A percentile compares a stretch with the other conserved stretches of the same genome.
Conservation (phyloP, 2,113 vertebrate species). For the Microtus oregoni region DNA sequence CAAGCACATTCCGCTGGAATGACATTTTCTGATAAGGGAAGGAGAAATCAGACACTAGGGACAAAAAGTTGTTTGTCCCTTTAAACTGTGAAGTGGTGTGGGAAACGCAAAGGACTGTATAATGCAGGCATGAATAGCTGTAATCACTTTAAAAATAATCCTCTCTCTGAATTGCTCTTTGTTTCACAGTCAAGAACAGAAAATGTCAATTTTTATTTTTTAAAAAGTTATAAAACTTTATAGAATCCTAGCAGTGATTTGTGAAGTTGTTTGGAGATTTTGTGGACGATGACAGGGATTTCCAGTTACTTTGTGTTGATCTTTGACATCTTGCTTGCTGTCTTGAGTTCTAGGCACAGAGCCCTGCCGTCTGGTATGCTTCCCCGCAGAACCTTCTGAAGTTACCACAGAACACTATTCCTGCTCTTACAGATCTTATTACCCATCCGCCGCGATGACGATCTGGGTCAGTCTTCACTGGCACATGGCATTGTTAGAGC, state of each 20-base stretch:
- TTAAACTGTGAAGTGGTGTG: background rate
- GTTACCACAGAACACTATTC: background rate
- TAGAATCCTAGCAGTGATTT: slow-evolving; percentile 4
- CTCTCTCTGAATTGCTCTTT: background rate
- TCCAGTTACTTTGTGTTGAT: background rate
- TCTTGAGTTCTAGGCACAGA: background rate
- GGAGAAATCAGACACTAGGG: slow-evolving; percentile 7
- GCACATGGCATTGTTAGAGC: background rate
- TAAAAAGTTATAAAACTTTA: background rate
- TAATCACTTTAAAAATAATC: background rate
- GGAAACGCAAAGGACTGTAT: background rate
- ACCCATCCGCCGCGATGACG: background rate
- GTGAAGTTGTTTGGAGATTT: background rate
- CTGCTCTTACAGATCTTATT: background rate
- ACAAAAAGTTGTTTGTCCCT: background rate
- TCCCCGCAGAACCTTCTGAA: background rate
- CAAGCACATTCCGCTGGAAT: background rate
- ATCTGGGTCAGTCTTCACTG: background rate
- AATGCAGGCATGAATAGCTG: background rate
- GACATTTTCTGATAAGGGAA: background rate
- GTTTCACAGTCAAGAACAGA: slow-evolving; percentile 22
- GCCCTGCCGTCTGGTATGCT: background rate
- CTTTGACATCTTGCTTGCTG: background rate
- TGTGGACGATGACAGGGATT: background rate
- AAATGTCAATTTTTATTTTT: background rate